A percentile compares a stretch with the other conserved stretches of the same genome.
Evolutionary conservation across 2,888 invertebrate species (phyloP).

Genomic region (Esperia sulphurella): DNA sequence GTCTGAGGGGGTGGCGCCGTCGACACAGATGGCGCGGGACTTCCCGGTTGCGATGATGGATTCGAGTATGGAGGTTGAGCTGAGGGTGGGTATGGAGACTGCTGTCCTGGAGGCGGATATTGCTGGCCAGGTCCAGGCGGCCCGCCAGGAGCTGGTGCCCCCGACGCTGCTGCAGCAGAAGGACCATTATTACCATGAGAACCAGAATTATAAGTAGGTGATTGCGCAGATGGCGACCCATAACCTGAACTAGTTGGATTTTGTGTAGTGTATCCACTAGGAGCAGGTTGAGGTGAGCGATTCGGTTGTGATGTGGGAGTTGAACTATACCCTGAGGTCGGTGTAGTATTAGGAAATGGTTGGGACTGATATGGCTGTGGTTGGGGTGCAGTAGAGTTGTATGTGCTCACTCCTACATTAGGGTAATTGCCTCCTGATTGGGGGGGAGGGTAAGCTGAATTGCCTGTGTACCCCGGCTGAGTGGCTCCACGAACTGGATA

Average conservation of each 20-base stretch:
- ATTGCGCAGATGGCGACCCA: conserved; percentile 82
- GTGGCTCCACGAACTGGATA: conserved; percentile 64
- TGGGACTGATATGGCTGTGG: conserved; percentile 73
- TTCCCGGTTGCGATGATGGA: conserved; percentile 75
- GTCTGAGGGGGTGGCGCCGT: conserved; percentile 79
- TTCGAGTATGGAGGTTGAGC: conserved; percentile 80
- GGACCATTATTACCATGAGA: conserved; percentile 74
- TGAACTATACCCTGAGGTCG: conserved; percentile 75
- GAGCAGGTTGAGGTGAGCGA: conserved; percentile 78
- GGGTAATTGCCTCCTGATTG: conserved; percentile 67
- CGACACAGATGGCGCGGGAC: conserved; percentile 70
- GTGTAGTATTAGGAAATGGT: conserved; percentile 70
- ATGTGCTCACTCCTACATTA: conserved; percentile 68
- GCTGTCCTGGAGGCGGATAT: conserved; percentile 81
- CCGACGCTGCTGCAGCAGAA: conserved; percentile 69
- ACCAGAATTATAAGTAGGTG: conserved; percentile 82
- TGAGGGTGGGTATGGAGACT: conserved; percentile 81
- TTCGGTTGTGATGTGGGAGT: conserved; percentile 73
- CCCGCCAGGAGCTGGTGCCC: conserved; percentile 67
- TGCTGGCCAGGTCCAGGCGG: conserved; percentile 77
- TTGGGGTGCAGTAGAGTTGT: conserved; percentile 68
- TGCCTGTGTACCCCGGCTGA: conserved; percentile 69
- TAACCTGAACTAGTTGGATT: conserved; percentile 79
- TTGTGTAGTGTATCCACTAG: conserved; percentile 77
- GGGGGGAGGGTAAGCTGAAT: conserved; percentile 67